A percentile compares a stretch with the other conserved stretches of the same genome.
phyloP scores from a whole-genome alignment of 2,888 invertebrate species.

The Apodemia hepburni region DNA sequence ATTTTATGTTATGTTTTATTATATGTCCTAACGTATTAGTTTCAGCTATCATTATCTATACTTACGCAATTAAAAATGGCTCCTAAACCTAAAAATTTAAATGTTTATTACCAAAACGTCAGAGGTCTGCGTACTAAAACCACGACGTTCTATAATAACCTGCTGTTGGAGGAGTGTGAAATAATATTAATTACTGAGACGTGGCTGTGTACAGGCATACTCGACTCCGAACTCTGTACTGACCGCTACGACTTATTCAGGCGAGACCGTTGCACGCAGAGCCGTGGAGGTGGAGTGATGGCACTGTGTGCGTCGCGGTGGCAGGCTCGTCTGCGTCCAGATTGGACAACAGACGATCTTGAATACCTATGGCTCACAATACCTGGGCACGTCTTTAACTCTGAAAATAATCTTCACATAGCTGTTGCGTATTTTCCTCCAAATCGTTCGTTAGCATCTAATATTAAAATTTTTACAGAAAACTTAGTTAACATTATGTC shows the following conservation, averaged over 20 bases:
- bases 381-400: background rate
- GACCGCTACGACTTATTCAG: slow-evolving; percentile 17
- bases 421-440: slow-evolving; percentile 21
- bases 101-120: slow-evolving; percentile 7
- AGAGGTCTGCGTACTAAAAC: slow-evolving; percentile 21
- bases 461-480: background rate
- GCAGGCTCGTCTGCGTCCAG: slow-evolving; percentile 16
- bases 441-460: background rate
- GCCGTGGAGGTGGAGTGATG: slow-evolving; percentile 23
- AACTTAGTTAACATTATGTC: background rate
- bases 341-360: slow-evolving; percentile 15
- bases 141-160: slow-evolving; percentile 18
- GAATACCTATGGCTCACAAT: slow-evolving; percentile 20
- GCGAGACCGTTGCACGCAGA: background rate
- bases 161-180: slow-evolving; percentile 6
- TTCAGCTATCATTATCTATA: background rate
- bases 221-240: slow-evolving; percentile 18
- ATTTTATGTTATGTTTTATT: no score
- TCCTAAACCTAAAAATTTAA: background rate
- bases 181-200: slow-evolving; percentile 19
- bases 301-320: slow-evolving; percentile 11
- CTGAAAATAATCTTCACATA: slow-evolving; percentile 15
- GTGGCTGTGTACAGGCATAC: slow-evolving; percentile 20
- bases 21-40: background rate
- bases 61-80: slow-evolving; percentile 8